Evolutionary conservation across 2,797 vertebrate species (phyloP).

Genomic region (Dallia pectoralis): DNA sequence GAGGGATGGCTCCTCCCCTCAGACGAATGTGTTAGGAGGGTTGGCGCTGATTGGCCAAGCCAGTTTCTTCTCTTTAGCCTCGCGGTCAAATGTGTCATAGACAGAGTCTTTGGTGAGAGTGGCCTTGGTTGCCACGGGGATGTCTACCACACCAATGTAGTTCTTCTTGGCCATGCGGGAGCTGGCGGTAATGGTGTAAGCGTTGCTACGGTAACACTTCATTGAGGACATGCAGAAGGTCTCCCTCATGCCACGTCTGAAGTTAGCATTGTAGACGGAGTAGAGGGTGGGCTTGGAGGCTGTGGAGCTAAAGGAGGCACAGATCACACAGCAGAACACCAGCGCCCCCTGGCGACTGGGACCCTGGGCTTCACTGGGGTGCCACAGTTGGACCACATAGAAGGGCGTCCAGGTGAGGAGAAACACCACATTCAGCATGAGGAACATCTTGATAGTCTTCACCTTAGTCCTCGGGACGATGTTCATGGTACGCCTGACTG

Average conservation of each 20-base stretch:
- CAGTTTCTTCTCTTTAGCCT: slow-evolving; percentile 89
- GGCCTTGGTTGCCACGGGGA: slow-evolving; percentile 77
- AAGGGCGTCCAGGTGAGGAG: slow-evolving; percentile 91
- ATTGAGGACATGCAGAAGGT: slow-evolving; percentile 97
- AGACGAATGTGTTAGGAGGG: slow-evolving; percentile 92
- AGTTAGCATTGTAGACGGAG: slow-evolving; percentile 88
- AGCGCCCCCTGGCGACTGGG: slow-evolving; percentile 74
- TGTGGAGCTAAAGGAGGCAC: slow-evolving; percentile 89
- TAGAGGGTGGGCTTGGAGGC: slow-evolving; percentile 89
- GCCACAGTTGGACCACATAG: slow-evolving; percentile 87
- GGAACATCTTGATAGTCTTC: slow-evolving; percentile 97
- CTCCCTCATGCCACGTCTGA: slow-evolving; percentile 91
- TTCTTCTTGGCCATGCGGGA: slow-evolving; percentile 94
- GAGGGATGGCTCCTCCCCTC: slow-evolving; percentile 78
- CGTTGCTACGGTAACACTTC: slow-evolving; percentile 96
- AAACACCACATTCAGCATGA: slow-evolving; percentile 86
- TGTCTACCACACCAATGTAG: slow-evolving; percentile 88
- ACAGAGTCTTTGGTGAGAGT: slow-evolving; percentile 80
- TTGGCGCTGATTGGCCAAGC: slow-evolving; percentile 92
- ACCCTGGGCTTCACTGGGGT: slow-evolving; percentile 69
- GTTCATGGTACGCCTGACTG: slow-evolving; percentile 90
- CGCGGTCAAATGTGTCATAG: slow-evolving; percentile 86
- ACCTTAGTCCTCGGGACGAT: slow-evolving; percentile 95
- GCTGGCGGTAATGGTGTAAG: slow-evolving; percentile 94
- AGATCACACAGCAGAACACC: slow-evolving; percentile 79